These are phyloP conservation scores for Heteromormyrus szaboi DNA, from an alignment of 2,797 vertebrate species.

Conservation along the genomic window DNA sequence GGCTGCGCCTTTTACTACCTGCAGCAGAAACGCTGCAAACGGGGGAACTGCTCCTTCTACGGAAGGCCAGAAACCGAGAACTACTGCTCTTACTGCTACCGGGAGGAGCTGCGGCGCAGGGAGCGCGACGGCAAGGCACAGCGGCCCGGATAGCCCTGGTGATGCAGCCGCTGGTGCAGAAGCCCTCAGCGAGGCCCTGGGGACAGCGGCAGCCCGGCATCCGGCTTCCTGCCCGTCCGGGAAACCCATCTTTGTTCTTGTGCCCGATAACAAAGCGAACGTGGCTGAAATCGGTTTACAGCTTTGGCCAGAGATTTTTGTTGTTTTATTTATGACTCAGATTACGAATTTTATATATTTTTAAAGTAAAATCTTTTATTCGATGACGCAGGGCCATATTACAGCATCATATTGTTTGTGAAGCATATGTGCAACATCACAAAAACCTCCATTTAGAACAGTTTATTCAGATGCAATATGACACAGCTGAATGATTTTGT, in stretches of 20 bases:
- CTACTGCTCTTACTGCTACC: slow-evolving; percentile 97
- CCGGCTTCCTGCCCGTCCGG: slow-evolving; percentile 50
- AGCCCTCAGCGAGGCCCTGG: slow-evolving; percentile 47
- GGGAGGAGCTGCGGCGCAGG: slow-evolving; percentile 89
- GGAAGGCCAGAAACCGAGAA: slow-evolving; percentile 92
- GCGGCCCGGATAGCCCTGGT: slow-evolving; percentile 73
- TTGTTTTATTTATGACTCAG: slow-evolving; percentile 45
- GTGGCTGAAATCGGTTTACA: slow-evolving; percentile 68
- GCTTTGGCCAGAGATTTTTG: slow-evolving; percentile 68
- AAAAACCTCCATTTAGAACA: slow-evolving; percentile 33
- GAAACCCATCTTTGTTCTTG: slow-evolving; percentile 27
- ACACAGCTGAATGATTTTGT: slow-evolving; percentile 52
- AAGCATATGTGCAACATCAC: slow-evolving; percentile 30
- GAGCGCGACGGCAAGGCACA: slow-evolving; percentile 82
- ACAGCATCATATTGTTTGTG: slow-evolving; percentile 51
- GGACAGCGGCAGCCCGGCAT: slow-evolving; percentile 52
- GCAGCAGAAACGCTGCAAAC: slow-evolving; percentile 91
- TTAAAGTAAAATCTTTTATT: slow-evolving; percentile 70
- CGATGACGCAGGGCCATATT: slow-evolving; percentile 55
- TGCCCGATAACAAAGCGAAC: slow-evolving; percentile 50
- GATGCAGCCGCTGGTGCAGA: slow-evolving; percentile 28
- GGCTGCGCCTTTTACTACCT: slow-evolving; percentile 77
- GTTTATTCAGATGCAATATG: slow-evolving; percentile 67
- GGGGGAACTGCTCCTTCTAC: slow-evolving; percentile 96
- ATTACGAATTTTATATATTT: slow-evolving; percentile 61